Evolutionary conservation across 2,797 vertebrate genomes (phyloP).

Genomic region (Peromyscus melanophrys): DNA sequence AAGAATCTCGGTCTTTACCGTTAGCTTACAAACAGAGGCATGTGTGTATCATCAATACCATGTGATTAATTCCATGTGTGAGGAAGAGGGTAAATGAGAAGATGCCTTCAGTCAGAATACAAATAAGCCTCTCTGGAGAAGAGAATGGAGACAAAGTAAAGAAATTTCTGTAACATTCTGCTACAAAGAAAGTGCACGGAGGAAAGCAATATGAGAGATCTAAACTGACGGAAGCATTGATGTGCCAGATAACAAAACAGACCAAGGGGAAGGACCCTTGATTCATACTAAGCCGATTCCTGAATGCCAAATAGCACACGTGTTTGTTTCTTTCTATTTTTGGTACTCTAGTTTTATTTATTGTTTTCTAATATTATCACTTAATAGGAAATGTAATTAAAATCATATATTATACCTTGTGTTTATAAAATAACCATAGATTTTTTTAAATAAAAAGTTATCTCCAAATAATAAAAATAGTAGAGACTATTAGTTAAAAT

Average conservation of each 20-base stretch:
- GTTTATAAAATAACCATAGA: background rate
- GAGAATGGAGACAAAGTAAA: background rate
- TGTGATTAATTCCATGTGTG: background rate
- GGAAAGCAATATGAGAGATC: background rate
- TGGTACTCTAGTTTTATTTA: background rate
- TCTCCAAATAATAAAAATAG: slow-evolving; percentile 55
- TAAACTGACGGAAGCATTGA: background rate
- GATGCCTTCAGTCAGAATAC: background rate
- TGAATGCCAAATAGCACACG: background rate
- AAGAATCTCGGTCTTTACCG: background rate
- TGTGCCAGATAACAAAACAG: background rate
- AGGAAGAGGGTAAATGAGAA: background rate
- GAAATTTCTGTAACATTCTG: background rate
- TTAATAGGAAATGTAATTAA: slow-evolving; percentile 33
- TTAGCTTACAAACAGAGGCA: background rate
- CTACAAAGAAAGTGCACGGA: background rate
- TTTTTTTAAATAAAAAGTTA: background rate
- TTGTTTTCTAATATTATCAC: background rate
- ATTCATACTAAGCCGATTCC: background rate
- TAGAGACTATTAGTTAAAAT: background rate
- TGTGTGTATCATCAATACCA: background rate
- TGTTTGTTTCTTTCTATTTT: background rate
- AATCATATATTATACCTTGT: background rate
- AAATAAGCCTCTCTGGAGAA: background rate
- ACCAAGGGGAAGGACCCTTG: background rate